Evolutionary conservation across 1,140 invertebrate species (phyloP), one percentile per base, ranked within the genome.

Genomic region (Diabrotica undecimpunctata): DNA sequence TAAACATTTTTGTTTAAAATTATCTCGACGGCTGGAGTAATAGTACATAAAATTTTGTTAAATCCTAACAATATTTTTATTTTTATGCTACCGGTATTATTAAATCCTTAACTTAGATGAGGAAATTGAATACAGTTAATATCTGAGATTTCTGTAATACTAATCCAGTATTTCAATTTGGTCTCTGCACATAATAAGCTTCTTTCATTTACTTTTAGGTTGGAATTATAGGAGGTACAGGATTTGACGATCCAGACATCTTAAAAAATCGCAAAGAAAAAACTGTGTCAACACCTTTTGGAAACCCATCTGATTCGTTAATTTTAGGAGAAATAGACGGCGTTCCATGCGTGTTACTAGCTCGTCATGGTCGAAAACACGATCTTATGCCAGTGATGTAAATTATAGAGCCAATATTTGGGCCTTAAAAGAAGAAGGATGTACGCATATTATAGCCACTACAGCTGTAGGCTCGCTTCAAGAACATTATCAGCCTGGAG

Each of bases 361-460:
- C 94, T 0, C 90, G 96, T 71, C 97, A 99, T 84, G 96, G 95
- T 3, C 81, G 88, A 50, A 88, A 89, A 57, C 96, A 99, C 78
- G 83, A 83, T 55, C 86, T 93, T 39, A 88, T 83, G 78, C 95
- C 0, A 66, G 65, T 25, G 86, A 88, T 71, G 85, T 99, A 0
- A 99, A 99, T 80, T 99, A 97, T 79, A 86, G 96, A 66, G 97
- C 97, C 5, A 99, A 99, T 78, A 89, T 99, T 54, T 96, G 93
- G 90, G 95, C 96, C 0, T 79, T 99, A 59, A 91, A 94, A 68
- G 74, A 90, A 62, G 81, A 86, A 59, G 94, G 95, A 0, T 98
- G 96, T 76, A 97, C 94, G 0, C 95, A 98, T 78, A 79, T 99
- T 7, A 81, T 99, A 61, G 95, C 91, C 5, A 90, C 94, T 1